Evolutionary conservation across 1,140 invertebrate species (phyloP).

Genomic region (Heliothis virescens): DNA sequence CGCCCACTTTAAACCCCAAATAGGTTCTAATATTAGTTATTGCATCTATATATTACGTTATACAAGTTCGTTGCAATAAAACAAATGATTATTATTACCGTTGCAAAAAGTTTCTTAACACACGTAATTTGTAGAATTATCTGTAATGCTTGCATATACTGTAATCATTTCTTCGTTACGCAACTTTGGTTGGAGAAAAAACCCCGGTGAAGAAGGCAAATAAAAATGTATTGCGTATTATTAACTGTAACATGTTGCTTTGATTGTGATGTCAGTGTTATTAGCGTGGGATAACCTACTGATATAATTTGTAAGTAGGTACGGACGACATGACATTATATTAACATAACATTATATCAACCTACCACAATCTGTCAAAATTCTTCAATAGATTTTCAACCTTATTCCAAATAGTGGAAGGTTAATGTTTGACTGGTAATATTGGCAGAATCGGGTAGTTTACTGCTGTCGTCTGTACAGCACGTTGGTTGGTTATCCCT

Average conservation of each 20-base stretch:
- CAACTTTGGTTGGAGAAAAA: not conserved
- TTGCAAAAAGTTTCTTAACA: not conserved
- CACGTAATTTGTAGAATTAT: conserved; percentile 4
- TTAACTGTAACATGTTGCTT: not conserved
- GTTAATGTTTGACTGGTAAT: too few relatives aligned
- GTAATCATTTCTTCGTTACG: conserved; percentile 11
- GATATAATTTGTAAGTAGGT: too few relatives aligned
- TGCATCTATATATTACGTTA: not conserved
- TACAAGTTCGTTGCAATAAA: not conserved
- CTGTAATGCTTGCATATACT: conserved; percentile 22
- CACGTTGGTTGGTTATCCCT: too few relatives aligned
- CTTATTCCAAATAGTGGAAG: too few relatives aligned
- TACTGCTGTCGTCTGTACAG: too few relatives aligned
- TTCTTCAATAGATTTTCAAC: too few relatives aligned
- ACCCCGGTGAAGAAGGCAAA: conserved; percentile 13
- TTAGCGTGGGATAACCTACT: not conserved
- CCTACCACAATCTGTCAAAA: too few relatives aligned
- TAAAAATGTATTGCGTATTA: not conserved
- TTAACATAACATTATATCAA: too few relatives aligned
- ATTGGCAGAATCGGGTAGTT: too few relatives aligned
- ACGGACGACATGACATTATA: too few relatives aligned
- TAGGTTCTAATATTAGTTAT: conserved; percentile 2
- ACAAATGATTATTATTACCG: too few relatives aligned
- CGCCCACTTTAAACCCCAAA: not conserved
- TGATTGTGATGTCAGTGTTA: not conserved